Evolutionary conservation across 2,888 invertebrate genomes (phyloP), one percentile per base, ranked within the genome.

Genomic region (Ichneumoninae sp.): DNA sequence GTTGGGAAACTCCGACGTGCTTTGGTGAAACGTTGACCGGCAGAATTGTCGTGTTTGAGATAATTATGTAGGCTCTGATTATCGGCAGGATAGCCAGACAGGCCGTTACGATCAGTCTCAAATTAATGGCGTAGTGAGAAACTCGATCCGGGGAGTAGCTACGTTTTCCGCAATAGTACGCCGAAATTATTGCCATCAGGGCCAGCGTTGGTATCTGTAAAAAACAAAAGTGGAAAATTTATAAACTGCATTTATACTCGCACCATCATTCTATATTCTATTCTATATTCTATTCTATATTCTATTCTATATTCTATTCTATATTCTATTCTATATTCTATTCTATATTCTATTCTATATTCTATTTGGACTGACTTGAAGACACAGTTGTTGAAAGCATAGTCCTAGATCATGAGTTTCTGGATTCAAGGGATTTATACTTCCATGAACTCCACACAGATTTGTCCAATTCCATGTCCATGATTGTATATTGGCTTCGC

Each of bases 311-410:
- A 33, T 33, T 33, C 33, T 33, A 33, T 33, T 33, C 33, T 33
- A 7, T 33, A 33, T 33, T 33, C 33, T 33, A 33, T 33, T 33
- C 33, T 33, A 7, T 33, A 33, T 33, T 33, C 33, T 33, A 33
- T 33, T 33, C 33, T 33, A 33, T 33, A 33, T 33, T 33, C 33
- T 33, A 33, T 33, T 33, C 33, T 33, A 7, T 33, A 33, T 33
- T 33, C 33, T 33, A 33, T 44, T 47, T n/a, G 0, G 0, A 80
- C 83, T 79, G 71, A 92, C 92, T 89, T 92, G 92, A 26, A 98
- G 94, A 90, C 96, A 96, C 72, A 98, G 94, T 93, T 97, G 96
- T 93, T 98, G 97, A 92, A 98, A 98, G 93, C 98, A 98, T 81
- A 96, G 94, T 79, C 97, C 96, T 89, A 98, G 95, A 94, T 98